Evolutionary conservation across 1,140 invertebrate species (phyloP), one percentile per base, ranked within the genome.

Genomic region (Paracyclopina nana): DNA sequence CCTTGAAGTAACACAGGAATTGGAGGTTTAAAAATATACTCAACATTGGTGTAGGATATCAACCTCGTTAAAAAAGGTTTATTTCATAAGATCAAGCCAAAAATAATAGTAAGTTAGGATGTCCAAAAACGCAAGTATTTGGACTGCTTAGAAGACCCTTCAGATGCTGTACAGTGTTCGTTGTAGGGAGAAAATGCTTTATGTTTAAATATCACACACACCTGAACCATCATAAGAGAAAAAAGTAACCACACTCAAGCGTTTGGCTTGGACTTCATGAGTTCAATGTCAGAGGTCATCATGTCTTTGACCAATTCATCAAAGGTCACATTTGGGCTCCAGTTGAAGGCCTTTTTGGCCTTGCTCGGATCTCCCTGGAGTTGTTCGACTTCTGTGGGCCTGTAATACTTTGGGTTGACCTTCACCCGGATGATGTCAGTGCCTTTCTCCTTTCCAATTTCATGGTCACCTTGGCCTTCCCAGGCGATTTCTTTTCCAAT

Each of bases 351-450:
- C 22, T 73, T 65, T 57, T 76, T 79, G 0, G 92, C 92, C 70
- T 97, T 97, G 0, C 75, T 75, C 6, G 88, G 71, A 67, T 96
- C 87, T 29, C 91, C 91, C 42, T 85, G 70, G 6, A 97, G 67
- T 26, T 85, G 71, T 62, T 92, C 84, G 58, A 98, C 94, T 82
- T 97, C 92, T 4, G 94, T 91, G 24, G 94, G 94, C 49, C 94
- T 72, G 62, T 95, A 97, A 68, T 82, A 96, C 64, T 91, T 92
- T 0, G 83, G 74, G 69, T 96, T 95, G 12, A 99, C 75, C 62
- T 73, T 76, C 9, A 99, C 79, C 11, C 91, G 72, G n/a, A 95
- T 62, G 54, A 78, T 70, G 1, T 76, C 81, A 0, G 78, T 80
- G 14, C 68, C 71, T 53, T 78, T 77, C 64, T 98, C 87, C 55